phyloP scores from a whole-genome alignment of 2,113 vertebrate genomes.

The Nothoprocta perdicaria region DNA sequence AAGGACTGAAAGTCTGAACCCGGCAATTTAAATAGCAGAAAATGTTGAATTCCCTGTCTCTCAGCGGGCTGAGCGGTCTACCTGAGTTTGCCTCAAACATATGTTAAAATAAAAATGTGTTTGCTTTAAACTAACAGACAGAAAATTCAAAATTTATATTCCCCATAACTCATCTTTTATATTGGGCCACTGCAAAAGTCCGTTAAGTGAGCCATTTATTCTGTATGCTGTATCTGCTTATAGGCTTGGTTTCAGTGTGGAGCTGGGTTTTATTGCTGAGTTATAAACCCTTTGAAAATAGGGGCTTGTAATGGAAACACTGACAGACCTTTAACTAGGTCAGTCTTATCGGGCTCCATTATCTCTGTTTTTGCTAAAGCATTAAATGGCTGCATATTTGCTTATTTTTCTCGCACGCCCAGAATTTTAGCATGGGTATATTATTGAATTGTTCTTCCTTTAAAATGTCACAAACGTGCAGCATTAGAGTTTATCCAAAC shows the following conservation, averaged over 20 bases:
- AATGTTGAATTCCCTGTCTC: neutral
- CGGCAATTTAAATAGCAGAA: neutral
- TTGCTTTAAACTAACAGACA: neutral
- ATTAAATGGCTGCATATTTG: neutral
- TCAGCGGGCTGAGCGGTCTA: neutral
- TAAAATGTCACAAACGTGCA: neutral
- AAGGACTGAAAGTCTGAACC: neutral
- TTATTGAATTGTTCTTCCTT: neutral
- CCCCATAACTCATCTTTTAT: slow-evolving; percentile 2
- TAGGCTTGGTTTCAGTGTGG: neutral
- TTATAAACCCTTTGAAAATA: slow-evolving; percentile 40
- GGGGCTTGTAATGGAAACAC: neutral
- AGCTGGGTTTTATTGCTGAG: slow-evolving; percentile 10
- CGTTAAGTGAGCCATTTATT: slow-evolving; percentile 7
- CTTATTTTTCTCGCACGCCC: neutral
- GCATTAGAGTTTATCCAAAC: slow-evolving; percentile 16
- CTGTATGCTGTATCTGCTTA: slow-evolving; percentile 4
- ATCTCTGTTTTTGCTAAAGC: slow-evolving; percentile 24
- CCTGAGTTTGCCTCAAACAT: neutral
- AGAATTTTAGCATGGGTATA: neutral
- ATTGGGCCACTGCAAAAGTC: neutral
- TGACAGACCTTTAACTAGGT: slow-evolving; percentile 7
- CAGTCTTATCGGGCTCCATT: neutral
- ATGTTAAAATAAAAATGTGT: neutral
- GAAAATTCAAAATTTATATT: neutral